These are phyloP conservation scores for Leptoteleia sp. DNA, from an alignment of 1,140 invertebrate genomes.

Conservation along the genomic window DNA sequence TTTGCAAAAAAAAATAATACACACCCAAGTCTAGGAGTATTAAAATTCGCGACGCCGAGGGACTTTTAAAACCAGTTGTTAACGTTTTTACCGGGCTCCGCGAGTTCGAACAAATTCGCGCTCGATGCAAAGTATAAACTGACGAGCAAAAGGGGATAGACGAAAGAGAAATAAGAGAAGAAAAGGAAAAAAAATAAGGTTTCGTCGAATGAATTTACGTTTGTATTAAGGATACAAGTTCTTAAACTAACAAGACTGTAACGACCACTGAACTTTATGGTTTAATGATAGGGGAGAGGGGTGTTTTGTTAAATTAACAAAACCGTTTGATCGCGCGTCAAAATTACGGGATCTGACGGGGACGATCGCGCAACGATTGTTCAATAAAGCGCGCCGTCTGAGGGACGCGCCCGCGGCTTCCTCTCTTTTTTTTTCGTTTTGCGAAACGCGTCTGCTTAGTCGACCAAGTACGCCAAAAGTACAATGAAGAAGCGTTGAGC, in stretches of 20 bases:
- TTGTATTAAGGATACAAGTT: too few relatives aligned
- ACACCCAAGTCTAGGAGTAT: constrained; percentile 20
- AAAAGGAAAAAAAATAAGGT: neutral
- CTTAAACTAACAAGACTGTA: constrained; percentile 33
- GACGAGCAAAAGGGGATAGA: too few relatives aligned
- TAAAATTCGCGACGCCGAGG: constrained; percentile 64
- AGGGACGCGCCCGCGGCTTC: constrained; percentile 8
- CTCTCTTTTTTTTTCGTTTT: too few relatives aligned
- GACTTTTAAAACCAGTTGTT: constrained; percentile 70
- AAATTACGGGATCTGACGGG: constrained; percentile 6
- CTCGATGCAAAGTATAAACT: too few relatives aligned
- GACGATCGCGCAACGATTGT: neutral
- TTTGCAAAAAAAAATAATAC: constrained; percentile 7
- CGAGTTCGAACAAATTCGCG: constrained; percentile 27
- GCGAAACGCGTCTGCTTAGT: too few relatives aligned
- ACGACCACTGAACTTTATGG: constrained; percentile 8
- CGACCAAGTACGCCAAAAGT: too few relatives aligned
- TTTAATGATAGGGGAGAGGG: neutral
- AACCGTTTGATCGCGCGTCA: too few relatives aligned
- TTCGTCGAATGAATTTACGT: neutral
- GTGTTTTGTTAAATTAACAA: constrained; percentile 3
- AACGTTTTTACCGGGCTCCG: constrained; percentile 68
- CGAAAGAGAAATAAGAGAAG: constrained; percentile 2
- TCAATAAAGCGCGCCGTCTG: constrained; percentile 8
- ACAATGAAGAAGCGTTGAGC: constrained; percentile 5